Evolutionary conservation across 2,113 vertebrate genomes (phyloP).

Genomic region (Sander vitreus): DNA sequence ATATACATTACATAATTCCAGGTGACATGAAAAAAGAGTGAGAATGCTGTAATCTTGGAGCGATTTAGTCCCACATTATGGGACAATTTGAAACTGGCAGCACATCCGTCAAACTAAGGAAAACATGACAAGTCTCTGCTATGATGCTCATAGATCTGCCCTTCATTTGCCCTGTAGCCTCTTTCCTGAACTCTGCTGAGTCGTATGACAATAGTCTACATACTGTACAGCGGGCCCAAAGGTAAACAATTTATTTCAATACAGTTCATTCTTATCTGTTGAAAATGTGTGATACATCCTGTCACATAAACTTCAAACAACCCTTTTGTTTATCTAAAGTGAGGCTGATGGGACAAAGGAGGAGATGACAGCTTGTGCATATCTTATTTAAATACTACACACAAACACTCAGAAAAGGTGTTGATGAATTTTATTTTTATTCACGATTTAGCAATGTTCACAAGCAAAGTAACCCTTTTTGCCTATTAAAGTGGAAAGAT

Average conservation of each 20-base stretch:
- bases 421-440: not conserved
- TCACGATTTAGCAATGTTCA: not conserved
- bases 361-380: conserved; percentile 11
- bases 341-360: conserved; percentile 43
- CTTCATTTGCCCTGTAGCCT: conserved; percentile 70
- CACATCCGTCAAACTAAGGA: conserved; percentile 71
- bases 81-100: conserved; percentile 67
- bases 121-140: conserved; percentile 69
- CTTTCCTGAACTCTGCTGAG: conserved; percentile 54
- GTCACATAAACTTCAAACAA: conserved; percentile 52
- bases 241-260: conserved; percentile 57
- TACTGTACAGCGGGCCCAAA: conserved; percentile 21
- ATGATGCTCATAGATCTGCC: conserved; percentile 63
- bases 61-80: conserved; percentile 57
- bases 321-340: conserved; percentile 33
- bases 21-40: conserved; percentile 52
- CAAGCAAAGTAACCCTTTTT: conserved; percentile 4
- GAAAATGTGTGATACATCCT: conserved; percentile 34
- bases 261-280: conserved; percentile 55
- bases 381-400: conserved; percentile 10
- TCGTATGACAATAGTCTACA: conserved; percentile 56
- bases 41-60: conserved; percentile 66
- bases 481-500: conserved; percentile 13
- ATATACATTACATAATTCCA: conserved; percentile 51
- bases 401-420: conserved; percentile 4